Base-by-base conservation (phyloP, 1,140 invertebrate species). In the Danaus melanippus region DNA sequence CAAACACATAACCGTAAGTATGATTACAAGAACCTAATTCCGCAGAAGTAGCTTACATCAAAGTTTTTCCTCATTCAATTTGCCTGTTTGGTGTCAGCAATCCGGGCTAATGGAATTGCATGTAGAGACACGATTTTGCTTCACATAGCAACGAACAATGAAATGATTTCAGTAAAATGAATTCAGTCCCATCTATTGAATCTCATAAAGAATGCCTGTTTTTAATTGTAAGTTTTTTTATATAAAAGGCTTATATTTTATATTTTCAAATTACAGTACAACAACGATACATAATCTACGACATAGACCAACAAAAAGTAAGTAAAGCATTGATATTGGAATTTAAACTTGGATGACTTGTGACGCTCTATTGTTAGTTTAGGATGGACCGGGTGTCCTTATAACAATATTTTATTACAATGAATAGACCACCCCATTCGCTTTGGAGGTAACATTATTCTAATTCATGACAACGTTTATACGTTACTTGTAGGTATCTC, bases 1-100 rank as follows among this genome's bases (percentile, higher is more conserved):
- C n/a, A n/a, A n/a, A n/a, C 15, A 9, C 32, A 32, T 53, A 11
- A 39, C 41, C 46, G 17, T 49, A 46, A 53, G 51, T 50, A 56
- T 64, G 58, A 64, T 64, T 55, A 60, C 49, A 60, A 21, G 46
- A 56, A 46, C 50, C 57, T 64, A 64, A 60, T 64, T 56, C 54
- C 12, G 32, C 48, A 54, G 40, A 42, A 42, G 50, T 32, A 58
- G 52, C 53, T 45, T 45, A 39, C 46, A 45, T 49, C 62, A 57
- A 59, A 60, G 59, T 62, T 68, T 68, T 68, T 64, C 60, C 63
- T 60, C 66, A 53, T 68, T 66, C 66, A 69, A 69, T 69, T 69
- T 66, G 58, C 58, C 58, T 60, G 64, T 69, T 57, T 56, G 49
- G 53, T 53, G 60, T 66, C 60, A 66, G 66, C 66, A 60, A 68